Evolutionary conservation across 2,797 vertebrate genomes (phyloP).

Genomic region (Scolopax rusticola): DNA sequence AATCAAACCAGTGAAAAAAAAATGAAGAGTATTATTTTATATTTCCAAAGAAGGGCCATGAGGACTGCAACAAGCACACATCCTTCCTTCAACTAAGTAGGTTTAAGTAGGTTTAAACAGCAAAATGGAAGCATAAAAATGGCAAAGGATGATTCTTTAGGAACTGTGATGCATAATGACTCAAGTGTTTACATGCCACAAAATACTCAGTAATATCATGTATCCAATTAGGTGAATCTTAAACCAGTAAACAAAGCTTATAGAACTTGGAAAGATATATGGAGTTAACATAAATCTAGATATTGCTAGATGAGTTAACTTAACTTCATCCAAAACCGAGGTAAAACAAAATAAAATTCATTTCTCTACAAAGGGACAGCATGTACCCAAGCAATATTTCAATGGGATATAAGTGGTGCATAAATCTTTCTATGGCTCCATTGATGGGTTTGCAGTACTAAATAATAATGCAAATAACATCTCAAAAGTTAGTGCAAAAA

Average conservation of each 20-base stretch:
- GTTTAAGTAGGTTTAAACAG: background rate
- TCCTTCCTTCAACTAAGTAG: background rate
- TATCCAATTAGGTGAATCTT: constrained; percentile 36
- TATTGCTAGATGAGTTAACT: constrained; percentile 14
- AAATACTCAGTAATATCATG: constrained; percentile 15
- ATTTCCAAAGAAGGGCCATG: background rate
- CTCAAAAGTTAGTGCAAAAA: background rate
- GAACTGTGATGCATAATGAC: background rate
- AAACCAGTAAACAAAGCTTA: constrained; percentile 19
- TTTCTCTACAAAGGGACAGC: background rate
- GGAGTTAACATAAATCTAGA: background rate
- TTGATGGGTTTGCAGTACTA: background rate
- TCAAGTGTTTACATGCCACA: constrained; percentile 15
- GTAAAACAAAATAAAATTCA: background rate
- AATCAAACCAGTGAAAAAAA: background rate
- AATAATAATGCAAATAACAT: background rate
- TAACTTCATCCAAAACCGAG: background rate
- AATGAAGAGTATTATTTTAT: background rate
- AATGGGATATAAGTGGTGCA: background rate
- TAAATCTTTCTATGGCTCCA: background rate
- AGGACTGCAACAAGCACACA: background rate
- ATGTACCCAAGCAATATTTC: background rate
- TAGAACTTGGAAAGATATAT: background rate
- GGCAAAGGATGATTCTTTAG: constrained; percentile 1
- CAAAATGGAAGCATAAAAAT: constrained; percentile 16